Evolutionary conservation across 2,797 vertebrate species (phyloP), one percentile per base, ranked within the genome.

Genomic region (Phataginus tetradactyla): DNA sequence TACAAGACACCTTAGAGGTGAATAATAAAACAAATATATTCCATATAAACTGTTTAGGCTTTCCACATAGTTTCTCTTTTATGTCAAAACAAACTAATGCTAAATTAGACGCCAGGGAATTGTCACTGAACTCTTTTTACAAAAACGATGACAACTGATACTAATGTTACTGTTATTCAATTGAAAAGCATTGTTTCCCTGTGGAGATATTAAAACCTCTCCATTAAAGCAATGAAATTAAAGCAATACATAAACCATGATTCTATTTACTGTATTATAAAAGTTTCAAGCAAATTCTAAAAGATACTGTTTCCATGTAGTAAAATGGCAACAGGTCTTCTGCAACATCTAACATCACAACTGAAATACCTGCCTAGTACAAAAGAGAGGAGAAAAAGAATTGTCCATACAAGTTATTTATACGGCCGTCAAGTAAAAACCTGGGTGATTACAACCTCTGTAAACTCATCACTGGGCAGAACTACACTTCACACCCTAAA

Each of bases 201-300:
- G 2, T 79, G 51, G 25, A 93, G 51, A 79, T 71, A 57, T 64
- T 71, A 93, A 88, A 90, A 78, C 4, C 7, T 45, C 68, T 92
- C 61, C 23, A 25, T 80, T 80, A 91, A 88, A 85, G 23, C 42
- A 91, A 34, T 61, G 32, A 93, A 95, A 88, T 91, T 87, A 94
- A 84, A 93, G 59, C 7, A 91, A 57, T 95, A 57, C 18, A 77
- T 92, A 96, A 92, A 29, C 66, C 83, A 49, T 11, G 18, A 86
- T 17, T 83, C 13, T n/a, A 71, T 80, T 87, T 85, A 42, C 23
- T 49, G 39, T 15, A 72, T n/a, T 87, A 71, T 77, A 78, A 91
- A 93, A 64, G 29, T 75, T 71, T 80, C 15, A 45, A 77, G 55
- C 12, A 83, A 78, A 77, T 95, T 83, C 90, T 89, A 53, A 71